phyloP scores from a whole-genome alignment of 2,797 vertebrate species.

The Acestrorhynchus altus region DNA sequence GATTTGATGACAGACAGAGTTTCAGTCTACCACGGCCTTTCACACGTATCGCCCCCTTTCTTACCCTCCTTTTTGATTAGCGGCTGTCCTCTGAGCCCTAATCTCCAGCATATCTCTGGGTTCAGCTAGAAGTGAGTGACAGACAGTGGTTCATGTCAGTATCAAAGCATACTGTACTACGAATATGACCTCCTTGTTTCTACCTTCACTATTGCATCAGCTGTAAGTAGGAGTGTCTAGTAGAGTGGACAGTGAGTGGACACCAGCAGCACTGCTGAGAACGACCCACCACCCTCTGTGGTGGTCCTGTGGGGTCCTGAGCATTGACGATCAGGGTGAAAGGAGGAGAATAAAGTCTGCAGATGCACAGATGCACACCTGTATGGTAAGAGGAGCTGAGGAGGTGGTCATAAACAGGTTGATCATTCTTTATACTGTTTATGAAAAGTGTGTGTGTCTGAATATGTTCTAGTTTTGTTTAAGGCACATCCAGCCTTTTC shows the following conservation, averaged over 20 bases:
- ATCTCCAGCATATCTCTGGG: constrained; percentile 37
- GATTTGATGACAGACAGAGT: constrained; percentile 46
- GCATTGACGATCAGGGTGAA: too few species aligned
- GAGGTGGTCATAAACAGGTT: too few species aligned
- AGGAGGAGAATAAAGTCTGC: too few species aligned
- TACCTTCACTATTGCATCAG: too few species aligned
- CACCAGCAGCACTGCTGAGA: too few species aligned
- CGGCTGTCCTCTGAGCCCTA: background rate
- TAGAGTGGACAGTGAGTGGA: background rate
- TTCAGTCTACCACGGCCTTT: constrained; percentile 39
- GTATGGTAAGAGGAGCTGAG: too few species aligned
- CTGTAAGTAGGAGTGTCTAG: too few species aligned
- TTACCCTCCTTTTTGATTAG: constrained; percentile 20
- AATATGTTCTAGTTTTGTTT: background rate
- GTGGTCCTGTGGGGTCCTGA: too few species aligned
- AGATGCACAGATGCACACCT: too few species aligned
- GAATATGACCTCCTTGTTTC: too few species aligned
- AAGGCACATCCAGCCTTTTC: background rate
- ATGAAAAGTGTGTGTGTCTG: background rate
- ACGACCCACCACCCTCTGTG: too few species aligned
- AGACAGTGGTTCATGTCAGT: constrained; percentile 6
- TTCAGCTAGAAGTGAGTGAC: constrained; percentile 15
- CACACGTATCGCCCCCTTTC: background rate
- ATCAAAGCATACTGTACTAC: constrained; percentile 27
- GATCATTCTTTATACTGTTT: too few species aligned